phyloP scores from a whole-genome alignment of 2,888 invertebrate genomes.

The Lomographa bimaculata region DNA sequence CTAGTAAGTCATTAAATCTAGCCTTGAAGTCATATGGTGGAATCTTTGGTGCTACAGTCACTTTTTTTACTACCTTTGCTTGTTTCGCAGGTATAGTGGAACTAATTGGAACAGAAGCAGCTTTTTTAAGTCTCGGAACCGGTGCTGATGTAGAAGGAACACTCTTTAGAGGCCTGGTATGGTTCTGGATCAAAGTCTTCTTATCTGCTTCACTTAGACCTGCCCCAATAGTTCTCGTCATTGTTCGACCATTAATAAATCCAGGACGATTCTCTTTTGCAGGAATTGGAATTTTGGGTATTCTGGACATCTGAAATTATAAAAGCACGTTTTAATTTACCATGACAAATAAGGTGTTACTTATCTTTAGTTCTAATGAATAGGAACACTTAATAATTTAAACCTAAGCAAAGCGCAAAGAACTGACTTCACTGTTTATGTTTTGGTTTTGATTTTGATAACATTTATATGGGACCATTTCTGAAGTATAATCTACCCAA shows the following conservation, averaged over 20 bases:
- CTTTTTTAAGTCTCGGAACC: conserved; percentile 61
- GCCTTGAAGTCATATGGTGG: conserved; percentile 87
- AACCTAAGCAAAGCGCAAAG: too few relatives aligned
- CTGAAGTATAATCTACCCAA: too few relatives aligned
- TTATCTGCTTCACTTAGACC: conserved; percentile 70
- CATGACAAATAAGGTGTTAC: too few relatives aligned
- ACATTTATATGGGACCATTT: too few relatives aligned
- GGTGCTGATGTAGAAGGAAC: conserved; percentile 44
- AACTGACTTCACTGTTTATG: too few relatives aligned
- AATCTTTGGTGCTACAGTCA: conserved; percentile 79
- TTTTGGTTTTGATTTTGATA: too few relatives aligned
- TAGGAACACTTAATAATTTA: too few relatives aligned
- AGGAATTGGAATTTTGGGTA: conserved; percentile 65
- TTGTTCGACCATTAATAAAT: conserved; percentile 47
- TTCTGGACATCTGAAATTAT: conserved; percentile 70
- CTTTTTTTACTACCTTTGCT: conserved; percentile 66
- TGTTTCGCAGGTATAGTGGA: conserved; percentile 52
- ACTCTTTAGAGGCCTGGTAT: conserved; percentile 61
- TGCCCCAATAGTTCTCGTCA: conserved; percentile 55
- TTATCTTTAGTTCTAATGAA: too few relatives aligned
- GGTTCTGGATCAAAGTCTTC: conserved; percentile 65
- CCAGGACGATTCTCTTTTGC: conserved; percentile 69
- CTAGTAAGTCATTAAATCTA: conserved; percentile 83
- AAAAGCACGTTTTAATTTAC: background rate
- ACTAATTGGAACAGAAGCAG: conserved; percentile 61